A percentile compares a stretch with the other conserved stretches of the same genome.
Conservation (phyloP, 2,888 invertebrate genomes). For the Monopis laevigella region DNA sequence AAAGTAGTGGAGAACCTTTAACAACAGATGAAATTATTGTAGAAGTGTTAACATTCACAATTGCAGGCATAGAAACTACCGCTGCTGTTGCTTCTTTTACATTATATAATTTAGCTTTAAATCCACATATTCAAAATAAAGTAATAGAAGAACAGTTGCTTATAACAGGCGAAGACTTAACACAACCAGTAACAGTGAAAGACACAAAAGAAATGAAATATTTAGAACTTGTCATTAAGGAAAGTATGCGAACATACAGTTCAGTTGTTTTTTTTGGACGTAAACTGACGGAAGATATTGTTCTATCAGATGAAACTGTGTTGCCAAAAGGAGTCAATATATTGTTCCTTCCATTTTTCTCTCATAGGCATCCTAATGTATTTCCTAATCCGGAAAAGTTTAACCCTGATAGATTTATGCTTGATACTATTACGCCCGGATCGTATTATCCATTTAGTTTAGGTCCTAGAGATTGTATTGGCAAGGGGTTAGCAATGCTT, state of each 20-base stretch:
- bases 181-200: neutral
- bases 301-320: neutral
- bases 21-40: neutral
- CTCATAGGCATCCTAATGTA: neutral
- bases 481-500: neutral
- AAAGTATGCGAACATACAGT: conserved; percentile 1
- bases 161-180: neutral
- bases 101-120: neutral
- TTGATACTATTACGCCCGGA: too few relatives aligned
- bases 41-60: conserved; percentile 1
- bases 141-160: neutral
- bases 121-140: conserved; percentile 3
- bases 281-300: neutral
- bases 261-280: conserved; percentile 3
- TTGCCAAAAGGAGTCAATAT: conserved; percentile 4
- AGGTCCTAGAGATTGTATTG: conserved; percentile 2
- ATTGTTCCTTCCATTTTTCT: conserved; percentile 1
- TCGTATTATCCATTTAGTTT: conserved; percentile 3
- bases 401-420: conserved; percentile 1
- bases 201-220: conserved; percentile 1
- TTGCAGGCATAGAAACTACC: conserved; percentile 3
- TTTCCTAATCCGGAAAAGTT: neutral
- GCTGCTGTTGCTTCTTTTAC: neutral
- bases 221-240: conserved; percentile 1
- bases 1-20: neutral